These are phyloP conservation scores for Gambusia affinis DNA, from an alignment of 2,113 vertebrate genomes.

Conservation along the genomic window DNA sequence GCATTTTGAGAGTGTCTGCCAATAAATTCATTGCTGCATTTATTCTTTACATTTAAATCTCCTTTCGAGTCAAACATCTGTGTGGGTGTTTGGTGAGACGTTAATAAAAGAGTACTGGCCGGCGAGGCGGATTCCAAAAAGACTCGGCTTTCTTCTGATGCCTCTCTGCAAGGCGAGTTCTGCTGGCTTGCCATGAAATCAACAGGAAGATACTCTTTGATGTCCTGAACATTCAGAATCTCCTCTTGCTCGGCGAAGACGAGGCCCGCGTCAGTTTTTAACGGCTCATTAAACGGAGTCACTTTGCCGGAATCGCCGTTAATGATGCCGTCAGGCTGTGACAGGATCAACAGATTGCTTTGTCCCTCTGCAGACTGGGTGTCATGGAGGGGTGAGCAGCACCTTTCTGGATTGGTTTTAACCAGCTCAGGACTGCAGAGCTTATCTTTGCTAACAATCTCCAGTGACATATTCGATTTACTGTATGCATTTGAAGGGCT, in stretches of 20 bases:
- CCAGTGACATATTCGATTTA: constrained; percentile 42
- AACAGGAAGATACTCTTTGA: constrained; percentile 66
- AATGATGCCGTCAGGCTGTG: constrained; percentile 51
- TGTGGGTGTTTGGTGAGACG: constrained; percentile 34
- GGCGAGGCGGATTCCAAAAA: constrained; percentile 48
- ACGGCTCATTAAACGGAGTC: constrained; percentile 39
- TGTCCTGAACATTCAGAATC: constrained; percentile 66
- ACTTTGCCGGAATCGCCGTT: constrained; percentile 49
- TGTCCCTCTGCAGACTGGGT: constrained; percentile 52
- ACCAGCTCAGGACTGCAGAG: constrained; percentile 59
- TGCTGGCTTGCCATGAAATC: constrained; percentile 72
- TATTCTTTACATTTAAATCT: constrained; percentile 44
- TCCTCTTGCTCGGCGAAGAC: constrained; percentile 55
- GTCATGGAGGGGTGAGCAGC: constrained; percentile 40
- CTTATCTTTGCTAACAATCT: constrained; percentile 52
- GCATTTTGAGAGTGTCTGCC: constrained; percentile 48
- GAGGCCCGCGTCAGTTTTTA: constrained; percentile 45
- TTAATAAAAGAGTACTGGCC: constrained; percentile 49
- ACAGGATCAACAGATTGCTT: constrained; percentile 69
- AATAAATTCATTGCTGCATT: constrained; percentile 39
- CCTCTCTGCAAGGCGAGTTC: constrained; percentile 62
- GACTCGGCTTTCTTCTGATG: constrained; percentile 50
- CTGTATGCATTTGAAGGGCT: constrained; percentile 32
- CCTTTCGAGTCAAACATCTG: constrained; percentile 35
- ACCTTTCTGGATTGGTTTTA: constrained; percentile 49